A percentile compares a stretch with the other conserved stretches of the same genome.
phyloP scores from a whole-genome alignment of 1,140 invertebrate genomes.

The Tribolium castaneum region DNA sequence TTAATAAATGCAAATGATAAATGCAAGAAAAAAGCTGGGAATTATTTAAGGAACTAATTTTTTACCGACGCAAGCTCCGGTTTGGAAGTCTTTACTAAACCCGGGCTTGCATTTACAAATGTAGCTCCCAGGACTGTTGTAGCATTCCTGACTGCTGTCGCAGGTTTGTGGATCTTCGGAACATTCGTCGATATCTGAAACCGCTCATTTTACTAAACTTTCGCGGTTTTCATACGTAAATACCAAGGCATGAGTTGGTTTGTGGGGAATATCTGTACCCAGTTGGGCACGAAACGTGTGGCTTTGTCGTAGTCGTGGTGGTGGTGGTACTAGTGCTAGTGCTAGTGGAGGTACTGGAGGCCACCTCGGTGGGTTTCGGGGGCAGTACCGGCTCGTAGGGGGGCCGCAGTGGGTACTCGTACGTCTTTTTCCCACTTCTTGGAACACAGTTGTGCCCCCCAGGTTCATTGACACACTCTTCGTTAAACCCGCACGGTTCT shows the following conservation, averaged over 20 bases:
- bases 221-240: background rate
- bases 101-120: constrained; percentile 82
- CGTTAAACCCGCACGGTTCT: constrained; percentile 72
- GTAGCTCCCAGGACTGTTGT: constrained; percentile 83
- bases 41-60: too few relatives aligned
- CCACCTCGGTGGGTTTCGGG: constrained; percentile 61
- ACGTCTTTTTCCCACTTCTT: constrained; percentile 35
- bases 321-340: constrained; percentile 44
- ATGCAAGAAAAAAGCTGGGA: too few relatives aligned
- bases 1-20: too few relatives aligned
- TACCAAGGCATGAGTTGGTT: constrained; percentile 60
- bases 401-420: background rate
- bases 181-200: constrained; percentile 84
- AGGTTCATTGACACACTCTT: constrained; percentile 77
- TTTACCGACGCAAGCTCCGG: constrained; percentile 77
- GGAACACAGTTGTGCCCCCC: constrained; percentile 78
- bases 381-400: constrained; percentile 1
- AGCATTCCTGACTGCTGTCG: constrained; percentile 76
- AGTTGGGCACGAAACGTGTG: constrained; percentile 49
- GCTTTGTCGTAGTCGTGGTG: constrained; percentile 5
- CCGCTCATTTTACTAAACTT: background rate
- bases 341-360: constrained; percentile 47
- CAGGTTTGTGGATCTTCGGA: constrained; percentile 70
- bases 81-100: constrained; percentile 74
- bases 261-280: constrained; percentile 58